Conservation (phyloP, 2,888 invertebrate genomes). For the Lepetodrilus schrolli region DNA sequence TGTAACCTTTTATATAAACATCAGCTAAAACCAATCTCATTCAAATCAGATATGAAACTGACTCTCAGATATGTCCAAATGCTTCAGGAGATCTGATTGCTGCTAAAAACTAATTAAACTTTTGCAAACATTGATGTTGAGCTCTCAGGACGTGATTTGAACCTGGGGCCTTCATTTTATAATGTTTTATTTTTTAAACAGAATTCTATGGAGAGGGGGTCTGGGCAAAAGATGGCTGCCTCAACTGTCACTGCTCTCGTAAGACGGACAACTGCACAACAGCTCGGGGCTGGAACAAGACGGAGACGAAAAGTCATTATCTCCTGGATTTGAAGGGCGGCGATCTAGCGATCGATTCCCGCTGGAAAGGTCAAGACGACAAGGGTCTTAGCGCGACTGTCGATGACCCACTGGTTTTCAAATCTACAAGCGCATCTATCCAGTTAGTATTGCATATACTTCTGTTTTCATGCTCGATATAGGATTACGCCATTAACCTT, state of each 20-base stretch:
- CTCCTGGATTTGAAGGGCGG: conserved; percentile 40
- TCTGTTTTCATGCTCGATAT: too few relatives aligned
- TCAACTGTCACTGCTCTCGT: conserved; percentile 57
- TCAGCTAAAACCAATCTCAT: too few relatives aligned
- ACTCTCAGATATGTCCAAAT: too few relatives aligned
- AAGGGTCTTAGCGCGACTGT: conserved; percentile 36
- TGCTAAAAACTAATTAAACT: background rate
- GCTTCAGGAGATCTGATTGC: background rate
- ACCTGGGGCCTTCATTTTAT: background rate
- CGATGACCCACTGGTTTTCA: conserved; percentile 29
- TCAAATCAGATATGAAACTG: too few relatives aligned
- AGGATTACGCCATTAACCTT: too few relatives aligned
- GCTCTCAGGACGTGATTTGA: too few relatives aligned
- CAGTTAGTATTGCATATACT: too few relatives aligned
- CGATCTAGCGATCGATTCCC: background rate
- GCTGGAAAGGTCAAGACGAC: conserved; percentile 43
- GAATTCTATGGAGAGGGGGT: conserved; percentile 56
- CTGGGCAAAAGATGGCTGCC: conserved; percentile 54
- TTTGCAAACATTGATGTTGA: too few relatives aligned
- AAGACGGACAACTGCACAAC: conserved; percentile 51
- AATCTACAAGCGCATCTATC: too few relatives aligned
- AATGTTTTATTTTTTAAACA: conserved; percentile 1
- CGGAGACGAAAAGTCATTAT: conserved; percentile 42
- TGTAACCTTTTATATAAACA: too few relatives aligned
- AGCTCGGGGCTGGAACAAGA: conserved; percentile 49